Base-by-base conservation (phyloP, 1,140 invertebrate genomes). In the Penaeus chinensis region DNA sequence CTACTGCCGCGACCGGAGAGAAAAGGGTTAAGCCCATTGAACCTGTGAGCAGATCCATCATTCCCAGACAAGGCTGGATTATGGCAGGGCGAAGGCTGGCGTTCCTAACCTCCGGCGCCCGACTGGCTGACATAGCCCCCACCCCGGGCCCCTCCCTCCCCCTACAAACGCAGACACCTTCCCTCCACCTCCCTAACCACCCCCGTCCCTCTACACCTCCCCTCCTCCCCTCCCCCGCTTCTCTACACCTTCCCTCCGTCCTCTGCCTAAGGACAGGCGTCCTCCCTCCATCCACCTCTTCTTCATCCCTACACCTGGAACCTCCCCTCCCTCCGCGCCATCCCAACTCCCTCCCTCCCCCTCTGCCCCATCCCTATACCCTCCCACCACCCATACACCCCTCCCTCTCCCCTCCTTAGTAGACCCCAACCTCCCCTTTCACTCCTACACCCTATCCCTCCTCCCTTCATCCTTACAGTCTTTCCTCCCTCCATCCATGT, bases 61-160 rank as follows among this genome's bases (percentile, higher is more conserved):
- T 62, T 5, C n/a, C 19, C 7, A 63, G 79, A 81, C 79, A 81
- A 81, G 54, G 54, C 27, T n/a, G 61, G 37, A 62, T 62, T 81
- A 62, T 62, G 79, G 79, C 24, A 63, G n/a, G 60, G 60, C 42
- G 18, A 22, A 63, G 79, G 11, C n/a, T n/a, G 22, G n/a, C 22
- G 37, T 24, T 20, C 54, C 2, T 81, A 27, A 27, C 19, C 60
- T 27, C 54, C 54, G 54, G 54, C 54, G 10, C 54, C 54, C 54
- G 10, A 16, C 54, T 11, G 54, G 54, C 54, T 54, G 54, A 54
- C 54, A 54, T 16, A 54, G 16, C 54, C 54, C 54, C 54, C 16
- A 13, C 54, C 54, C 54, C 54, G 7, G 37, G 37, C 16, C 10
- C 54, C 54, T 8, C 10, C 16, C 10, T 54, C 10, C 54, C 54